Evolutionary conservation across 2,113 vertebrate genomes (phyloP).

Genomic region (Micronycteris hirsuta): DNA sequence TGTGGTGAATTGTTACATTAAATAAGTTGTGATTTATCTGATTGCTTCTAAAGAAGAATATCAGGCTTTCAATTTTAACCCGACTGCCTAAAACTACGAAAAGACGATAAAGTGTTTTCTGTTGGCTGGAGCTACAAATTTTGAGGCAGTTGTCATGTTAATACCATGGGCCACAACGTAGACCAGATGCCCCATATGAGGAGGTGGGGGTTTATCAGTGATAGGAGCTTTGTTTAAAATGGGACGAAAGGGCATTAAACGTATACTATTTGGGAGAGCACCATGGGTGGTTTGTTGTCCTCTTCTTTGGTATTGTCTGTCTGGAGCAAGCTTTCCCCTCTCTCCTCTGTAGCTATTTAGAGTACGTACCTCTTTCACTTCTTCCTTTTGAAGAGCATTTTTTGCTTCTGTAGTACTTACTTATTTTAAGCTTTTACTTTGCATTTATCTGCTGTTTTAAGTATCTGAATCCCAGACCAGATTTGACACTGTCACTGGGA

Average conservation of each 20-base stretch:
- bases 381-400: neutral
- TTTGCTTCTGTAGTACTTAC: neutral
- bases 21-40: neutral
- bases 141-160: neutral
- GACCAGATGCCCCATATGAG: neutral
- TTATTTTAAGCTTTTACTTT: conserved; percentile 25
- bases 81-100: neutral
- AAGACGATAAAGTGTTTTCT: neutral
- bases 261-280: neutral
- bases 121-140: neutral
- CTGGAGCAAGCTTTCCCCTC: neutral
- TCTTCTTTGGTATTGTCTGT: neutral
- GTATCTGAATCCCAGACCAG: neutral
- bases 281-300: neutral
- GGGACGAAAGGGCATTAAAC: neutral
- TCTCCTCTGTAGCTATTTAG: neutral
- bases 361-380: neutral
- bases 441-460: neutral
- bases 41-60: conserved; percentile 16
- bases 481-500: neutral
- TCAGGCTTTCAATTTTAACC: conserved; percentile 9
- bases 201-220: neutral
- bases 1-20: neutral
- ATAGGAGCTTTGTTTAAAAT: neutral
- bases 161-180: neutral